These are phyloP conservation scores for Liasis olivaceus DNA, from an alignment of 2,797 vertebrate genomes.

Conservation along the genomic window DNA sequence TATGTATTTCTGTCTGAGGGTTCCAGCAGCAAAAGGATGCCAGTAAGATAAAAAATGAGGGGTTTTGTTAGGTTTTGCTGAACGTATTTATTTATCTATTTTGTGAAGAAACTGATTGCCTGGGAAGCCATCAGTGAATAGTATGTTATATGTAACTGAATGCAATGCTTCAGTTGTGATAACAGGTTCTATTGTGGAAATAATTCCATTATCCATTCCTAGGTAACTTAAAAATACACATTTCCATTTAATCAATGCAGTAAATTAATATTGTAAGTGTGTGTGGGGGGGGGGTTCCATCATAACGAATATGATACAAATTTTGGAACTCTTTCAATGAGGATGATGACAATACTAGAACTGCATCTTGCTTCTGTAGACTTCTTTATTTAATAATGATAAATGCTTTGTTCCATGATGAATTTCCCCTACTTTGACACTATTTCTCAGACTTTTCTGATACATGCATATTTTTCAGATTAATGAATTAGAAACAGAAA, in stretches of 20 bases:
- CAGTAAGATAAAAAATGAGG: neutral
- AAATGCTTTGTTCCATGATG: neutral
- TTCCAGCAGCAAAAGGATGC: neutral
- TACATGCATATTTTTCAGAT: slow-evolving; percentile 80
- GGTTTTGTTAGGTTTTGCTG: neutral
- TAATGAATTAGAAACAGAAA: slow-evolving; percentile 96
- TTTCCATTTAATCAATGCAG: neutral
- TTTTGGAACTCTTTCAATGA: neutral
- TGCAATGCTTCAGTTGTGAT: neutral
- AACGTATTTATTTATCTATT: neutral
- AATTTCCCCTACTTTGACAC: no score
- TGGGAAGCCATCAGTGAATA: neutral
- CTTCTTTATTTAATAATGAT: neutral
- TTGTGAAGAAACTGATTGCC: neutral
- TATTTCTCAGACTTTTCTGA: slow-evolving; percentile 16
- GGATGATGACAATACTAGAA: neutral
- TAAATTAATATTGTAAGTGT: neutral
- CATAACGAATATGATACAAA: neutral
- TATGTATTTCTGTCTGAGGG: neutral
- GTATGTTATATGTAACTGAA: neutral
- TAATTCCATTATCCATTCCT: neutral
- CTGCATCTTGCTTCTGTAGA: neutral
- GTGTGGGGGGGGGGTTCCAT: neutral
- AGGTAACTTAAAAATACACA: neutral
- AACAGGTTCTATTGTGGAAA: neutral